phyloP scores from a whole-genome alignment of 1,140 invertebrate genomes.

The Hetaerina americana region DNA sequence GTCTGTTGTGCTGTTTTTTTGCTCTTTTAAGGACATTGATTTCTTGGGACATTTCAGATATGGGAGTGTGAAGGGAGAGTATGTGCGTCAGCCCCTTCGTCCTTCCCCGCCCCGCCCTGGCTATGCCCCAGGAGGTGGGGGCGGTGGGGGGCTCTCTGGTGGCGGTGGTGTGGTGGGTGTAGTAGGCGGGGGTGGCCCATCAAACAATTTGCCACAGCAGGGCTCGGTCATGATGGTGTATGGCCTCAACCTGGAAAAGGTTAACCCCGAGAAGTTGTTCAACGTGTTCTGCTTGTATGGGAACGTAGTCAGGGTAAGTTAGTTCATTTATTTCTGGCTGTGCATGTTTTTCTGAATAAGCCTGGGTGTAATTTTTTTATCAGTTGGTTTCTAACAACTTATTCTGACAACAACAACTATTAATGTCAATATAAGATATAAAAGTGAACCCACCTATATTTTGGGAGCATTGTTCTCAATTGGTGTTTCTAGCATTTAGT shows the following conservation, averaged over 20 bases:
- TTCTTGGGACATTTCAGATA: conserved; percentile 19
- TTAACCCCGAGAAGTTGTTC: conserved; percentile 95
- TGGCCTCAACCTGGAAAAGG: conserved; percentile 80
- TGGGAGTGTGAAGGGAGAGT: conserved; percentile 29
- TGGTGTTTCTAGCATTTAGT: too few species aligned
- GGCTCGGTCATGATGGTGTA: conserved; percentile 97
- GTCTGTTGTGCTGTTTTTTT: too few species aligned
- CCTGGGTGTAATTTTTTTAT: too few species aligned
- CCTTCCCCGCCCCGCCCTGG: conserved; percentile 32
- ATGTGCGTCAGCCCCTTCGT: conserved; percentile 32
- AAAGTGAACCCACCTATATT: too few species aligned
- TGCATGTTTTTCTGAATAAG: conserved; percentile 2
- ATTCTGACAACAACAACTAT: too few species aligned
- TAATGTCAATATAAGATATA: too few species aligned
- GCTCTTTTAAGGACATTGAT: too few species aligned
- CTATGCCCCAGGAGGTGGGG: conserved; percentile 21
- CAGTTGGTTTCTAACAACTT: too few species aligned
- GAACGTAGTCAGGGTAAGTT: conserved; percentile 86
- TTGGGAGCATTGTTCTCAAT: too few species aligned
- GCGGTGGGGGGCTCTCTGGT: neutral
- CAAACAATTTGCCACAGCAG: conserved; percentile 40
- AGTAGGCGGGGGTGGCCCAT: conserved; percentile 18
- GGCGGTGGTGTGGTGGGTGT: conserved; percentile 5
- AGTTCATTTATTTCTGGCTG: conserved; percentile 13
- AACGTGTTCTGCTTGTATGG: conserved; percentile 98